phyloP scores from a whole-genome alignment of 2,113 vertebrate species.

The Takifugu bimaculatus region DNA sequence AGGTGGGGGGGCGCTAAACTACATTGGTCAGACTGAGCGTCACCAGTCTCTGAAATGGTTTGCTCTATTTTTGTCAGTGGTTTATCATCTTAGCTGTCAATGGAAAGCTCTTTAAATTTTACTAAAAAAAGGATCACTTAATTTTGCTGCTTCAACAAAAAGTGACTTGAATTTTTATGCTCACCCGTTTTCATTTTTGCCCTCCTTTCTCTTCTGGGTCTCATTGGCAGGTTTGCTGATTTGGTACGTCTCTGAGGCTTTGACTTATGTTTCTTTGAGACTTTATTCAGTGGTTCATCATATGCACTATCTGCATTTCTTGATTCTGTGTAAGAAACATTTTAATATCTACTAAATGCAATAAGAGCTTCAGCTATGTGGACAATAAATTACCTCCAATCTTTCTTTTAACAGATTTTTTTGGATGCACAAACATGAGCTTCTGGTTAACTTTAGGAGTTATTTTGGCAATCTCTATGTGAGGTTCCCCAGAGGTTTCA shows the following conservation, averaged over 20 bases:
- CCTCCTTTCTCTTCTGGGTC: conserved; percentile 28
- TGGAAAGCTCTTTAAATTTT: conserved; percentile 44
- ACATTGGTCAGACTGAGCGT: background rate
- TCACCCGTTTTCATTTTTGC: conserved; percentile 40
- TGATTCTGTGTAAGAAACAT: conserved; percentile 13
- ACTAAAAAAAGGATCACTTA: conserved; percentile 20
- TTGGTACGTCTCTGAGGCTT: background rate
- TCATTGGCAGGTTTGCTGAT: background rate
- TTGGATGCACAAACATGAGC: conserved; percentile 1
- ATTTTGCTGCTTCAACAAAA: background rate
- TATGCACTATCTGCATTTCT: conserved; percentile 19
- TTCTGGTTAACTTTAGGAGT: conserved; percentile 31
- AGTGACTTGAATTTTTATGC: background rate
- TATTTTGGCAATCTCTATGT: conserved; percentile 25
- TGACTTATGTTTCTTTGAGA: conserved; percentile 16
- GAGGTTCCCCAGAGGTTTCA: conserved; percentile 42
- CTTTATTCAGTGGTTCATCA: conserved; percentile 36
- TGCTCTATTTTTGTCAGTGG: conserved; percentile 3
- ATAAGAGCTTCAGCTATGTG: too few relatives aligned
- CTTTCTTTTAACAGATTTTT: conserved; percentile 17
- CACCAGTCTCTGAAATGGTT: conserved; percentile 10
- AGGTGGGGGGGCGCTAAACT: background rate
- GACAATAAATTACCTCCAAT: conserved; percentile 32
- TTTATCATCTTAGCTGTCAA: conserved; percentile 51
- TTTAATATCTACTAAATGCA: background rate